Evolutionary conservation across 2,888 invertebrate species (phyloP).

Genomic region (Drosophila formosana): DNA sequence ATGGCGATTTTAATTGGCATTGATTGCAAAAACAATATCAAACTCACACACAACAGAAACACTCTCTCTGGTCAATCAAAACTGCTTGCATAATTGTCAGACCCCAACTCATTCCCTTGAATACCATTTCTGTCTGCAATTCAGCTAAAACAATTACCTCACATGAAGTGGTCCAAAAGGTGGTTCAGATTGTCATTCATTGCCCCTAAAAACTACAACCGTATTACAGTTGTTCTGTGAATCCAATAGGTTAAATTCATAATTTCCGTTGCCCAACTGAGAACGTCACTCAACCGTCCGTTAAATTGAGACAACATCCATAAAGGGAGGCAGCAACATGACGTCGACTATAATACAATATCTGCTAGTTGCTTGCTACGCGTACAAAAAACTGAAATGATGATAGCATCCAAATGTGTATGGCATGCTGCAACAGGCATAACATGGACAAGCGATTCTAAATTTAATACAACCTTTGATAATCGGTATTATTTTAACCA

Average conservation of each 20-base stretch:
- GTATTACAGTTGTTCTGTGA: background rate
- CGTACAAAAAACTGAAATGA: background rate
- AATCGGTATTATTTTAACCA: too few relatives aligned
- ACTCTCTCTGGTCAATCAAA: background rate
- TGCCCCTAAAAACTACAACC: background rate
- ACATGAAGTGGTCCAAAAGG: background rate
- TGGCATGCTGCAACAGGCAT: background rate
- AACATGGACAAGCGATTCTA: background rate
- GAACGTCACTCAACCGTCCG: background rate
- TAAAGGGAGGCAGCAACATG: background rate
- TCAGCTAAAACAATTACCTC: background rate
- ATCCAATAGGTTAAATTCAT: background rate
- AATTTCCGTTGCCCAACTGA: slow-evolving; percentile 3
- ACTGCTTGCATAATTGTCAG: slow-evolving; percentile 4
- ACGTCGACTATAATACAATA: background rate
- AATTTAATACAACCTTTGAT: background rate
- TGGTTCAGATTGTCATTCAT: background rate
- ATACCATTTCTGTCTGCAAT: background rate
- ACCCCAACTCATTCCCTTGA: background rate
- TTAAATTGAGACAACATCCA: background rate
- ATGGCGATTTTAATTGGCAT: slow-evolving; percentile 69
- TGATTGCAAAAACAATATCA: slow-evolving; percentile 78
- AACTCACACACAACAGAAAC: slow-evolving; percentile 18
- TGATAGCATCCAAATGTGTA: background rate
- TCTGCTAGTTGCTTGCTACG: background rate